These are phyloP conservation scores for Ctenochaetus hawaiiensis DNA, from an alignment of 2,797 vertebrate genomes.

Conservation along the genomic window DNA sequence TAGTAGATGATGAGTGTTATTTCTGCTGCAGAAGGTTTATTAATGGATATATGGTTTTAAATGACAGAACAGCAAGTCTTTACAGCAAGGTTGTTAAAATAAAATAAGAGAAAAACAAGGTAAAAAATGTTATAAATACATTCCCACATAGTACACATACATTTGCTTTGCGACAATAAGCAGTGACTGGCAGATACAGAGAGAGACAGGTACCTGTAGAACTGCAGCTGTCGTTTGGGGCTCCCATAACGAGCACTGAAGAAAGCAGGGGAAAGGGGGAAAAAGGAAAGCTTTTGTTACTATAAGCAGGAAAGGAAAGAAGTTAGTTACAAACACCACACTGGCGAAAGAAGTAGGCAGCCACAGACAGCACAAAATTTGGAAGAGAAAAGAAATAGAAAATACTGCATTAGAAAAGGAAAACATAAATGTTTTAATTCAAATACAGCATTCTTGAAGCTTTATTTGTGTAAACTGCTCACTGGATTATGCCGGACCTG, in stretches of 20 bases:
- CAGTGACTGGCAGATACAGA: slow-evolving; percentile 29
- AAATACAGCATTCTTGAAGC: not conserved
- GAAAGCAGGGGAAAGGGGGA: slow-evolving; percentile 84
- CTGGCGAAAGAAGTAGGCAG: not conserved
- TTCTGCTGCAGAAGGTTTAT: slow-evolving; percentile 53
- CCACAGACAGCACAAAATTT: not conserved
- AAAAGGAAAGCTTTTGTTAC: slow-evolving; percentile 70
- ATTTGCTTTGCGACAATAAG: slow-evolving; percentile 7
- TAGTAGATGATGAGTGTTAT: slow-evolving; percentile 55
- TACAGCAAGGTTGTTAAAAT: slow-evolving; percentile 49
- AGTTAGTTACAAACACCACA: slow-evolving; percentile 32
- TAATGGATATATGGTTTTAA: slow-evolving; percentile 67
- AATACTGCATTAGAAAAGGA: not conserved
- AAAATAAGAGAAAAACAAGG: slow-evolving; percentile 28
- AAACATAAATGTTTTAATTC: not conserved
- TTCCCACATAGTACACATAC: not conserved
- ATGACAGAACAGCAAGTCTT: slow-evolving; percentile 63
- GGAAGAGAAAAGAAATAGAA: slow-evolving; percentile 12
- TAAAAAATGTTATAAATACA: not conserved
- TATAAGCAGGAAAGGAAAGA: slow-evolving; percentile 55
- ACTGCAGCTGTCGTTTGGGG: slow-evolving; percentile 99
- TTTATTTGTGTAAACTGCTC: not conserved
- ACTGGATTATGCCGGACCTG: not conserved
- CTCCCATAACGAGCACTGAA: slow-evolving; percentile 98
- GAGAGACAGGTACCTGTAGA: slow-evolving; percentile 95